Conservation (phyloP, 2,797 vertebrate species). For the Brotula barbata region DNA sequence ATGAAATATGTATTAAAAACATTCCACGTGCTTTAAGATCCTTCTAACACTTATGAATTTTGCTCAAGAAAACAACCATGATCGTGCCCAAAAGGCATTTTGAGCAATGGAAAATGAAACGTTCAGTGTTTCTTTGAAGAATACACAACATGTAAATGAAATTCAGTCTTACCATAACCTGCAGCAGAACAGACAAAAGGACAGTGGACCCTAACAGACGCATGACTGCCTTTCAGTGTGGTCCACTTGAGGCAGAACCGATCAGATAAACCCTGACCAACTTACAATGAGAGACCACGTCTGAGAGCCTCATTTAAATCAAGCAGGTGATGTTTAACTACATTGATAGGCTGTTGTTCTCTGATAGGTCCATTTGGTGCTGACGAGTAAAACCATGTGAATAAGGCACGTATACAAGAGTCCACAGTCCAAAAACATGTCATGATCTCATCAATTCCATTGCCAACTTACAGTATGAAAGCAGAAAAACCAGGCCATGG, state of each 20-base stretch:
- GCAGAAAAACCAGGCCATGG: conserved; percentile 1
- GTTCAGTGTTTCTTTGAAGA: neutral
- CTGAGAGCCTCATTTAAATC: conserved; percentile 33
- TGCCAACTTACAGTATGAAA: conserved; percentile 24
- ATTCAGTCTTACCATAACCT: conserved; percentile 72
- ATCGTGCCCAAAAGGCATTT: neutral
- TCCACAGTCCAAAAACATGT: conserved; percentile 56
- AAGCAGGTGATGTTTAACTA: conserved; percentile 56
- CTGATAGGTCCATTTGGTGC: conserved; percentile 47
- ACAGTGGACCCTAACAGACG: conserved; percentile 67
- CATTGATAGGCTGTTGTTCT: conserved; percentile 25
- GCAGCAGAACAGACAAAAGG: conserved; percentile 76
- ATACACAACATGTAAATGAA: neutral
- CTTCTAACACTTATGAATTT: neutral
- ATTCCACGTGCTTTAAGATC: too few relatives aligned
- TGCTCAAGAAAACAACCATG: too few relatives aligned
- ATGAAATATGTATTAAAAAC: neutral
- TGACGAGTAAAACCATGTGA: conserved; percentile 41
- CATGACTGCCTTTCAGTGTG: conserved; percentile 73
- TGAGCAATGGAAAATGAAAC: neutral
- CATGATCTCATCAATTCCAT: conserved; percentile 2
- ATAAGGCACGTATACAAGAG: conserved; percentile 19
- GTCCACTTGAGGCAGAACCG: conserved; percentile 46
- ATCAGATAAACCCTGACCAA: conserved; percentile 26
- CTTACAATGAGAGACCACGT: neutral